These are phyloP conservation scores for Drosophila busckii DNA, from an alignment of 1,140 invertebrate species.

Conservation along the genomic window DNA sequence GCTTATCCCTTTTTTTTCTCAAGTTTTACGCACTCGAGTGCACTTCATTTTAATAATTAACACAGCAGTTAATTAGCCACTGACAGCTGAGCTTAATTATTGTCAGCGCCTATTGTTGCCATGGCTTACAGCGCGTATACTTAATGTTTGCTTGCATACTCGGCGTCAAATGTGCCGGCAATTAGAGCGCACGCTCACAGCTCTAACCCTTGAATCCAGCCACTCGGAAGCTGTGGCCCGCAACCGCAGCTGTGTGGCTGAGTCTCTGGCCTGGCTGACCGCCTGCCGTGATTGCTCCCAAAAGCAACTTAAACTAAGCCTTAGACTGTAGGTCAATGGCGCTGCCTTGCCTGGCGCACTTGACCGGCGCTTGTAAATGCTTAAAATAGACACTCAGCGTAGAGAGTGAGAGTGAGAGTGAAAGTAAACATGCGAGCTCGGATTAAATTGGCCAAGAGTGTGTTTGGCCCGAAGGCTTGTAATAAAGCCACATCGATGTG, in stretches of 20 bases:
- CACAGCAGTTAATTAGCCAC: constrained; percentile 10
- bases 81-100: constrained; percentile 16
- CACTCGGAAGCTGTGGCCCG: constrained; percentile 8
- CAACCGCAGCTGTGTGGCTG: constrained; percentile 13
- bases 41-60: constrained; percentile 31
- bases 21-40: background rate
- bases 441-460: background rate
- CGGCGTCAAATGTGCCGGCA: constrained; percentile 50
- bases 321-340: constrained; percentile 1
- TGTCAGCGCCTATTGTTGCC: background rate
- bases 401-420: too few relatives aligned
- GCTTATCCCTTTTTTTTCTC: too few relatives aligned
- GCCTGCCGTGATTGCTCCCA: constrained; percentile 44
- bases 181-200: constrained; percentile 42
- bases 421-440: background rate
- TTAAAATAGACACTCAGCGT: constrained; percentile 54
- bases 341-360: constrained; percentile 15
- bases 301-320: constrained; percentile 27
- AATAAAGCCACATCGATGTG: background rate
- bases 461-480: background rate
- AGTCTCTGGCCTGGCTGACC: constrained; percentile 27
- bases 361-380: constrained; percentile 58
- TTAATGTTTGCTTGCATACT: constrained; percentile 26
- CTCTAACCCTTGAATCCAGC: background rate
- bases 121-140: constrained; percentile 50